phyloP scores from a whole-genome alignment of 2,888 invertebrate genomes.

The Epirrhoe tristata region DNA sequence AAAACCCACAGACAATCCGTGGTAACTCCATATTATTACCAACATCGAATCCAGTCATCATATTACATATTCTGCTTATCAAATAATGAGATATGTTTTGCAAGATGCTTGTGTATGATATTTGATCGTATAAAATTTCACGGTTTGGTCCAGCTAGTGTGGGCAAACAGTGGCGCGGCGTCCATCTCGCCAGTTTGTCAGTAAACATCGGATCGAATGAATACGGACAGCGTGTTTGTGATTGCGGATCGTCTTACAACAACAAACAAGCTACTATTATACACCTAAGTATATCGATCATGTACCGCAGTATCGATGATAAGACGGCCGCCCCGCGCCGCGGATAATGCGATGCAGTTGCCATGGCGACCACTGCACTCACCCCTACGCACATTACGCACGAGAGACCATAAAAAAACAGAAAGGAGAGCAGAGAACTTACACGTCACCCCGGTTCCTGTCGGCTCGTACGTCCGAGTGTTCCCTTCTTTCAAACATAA shows the following conservation, averaged over 20 bases:
- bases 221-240: slow-evolving; percentile 80
- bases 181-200: slow-evolving; percentile 79
- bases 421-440: slow-evolving; percentile 75
- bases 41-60: background rate
- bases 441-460: slow-evolving; percentile 81
- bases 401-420: slow-evolving; percentile 81
- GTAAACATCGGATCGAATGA: slow-evolving; percentile 80
- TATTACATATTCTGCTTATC: slow-evolving; percentile 6
- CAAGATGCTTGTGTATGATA: slow-evolving; percentile 39
- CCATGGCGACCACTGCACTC: slow-evolving; percentile 77
- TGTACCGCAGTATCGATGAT: slow-evolving; percentile 34
- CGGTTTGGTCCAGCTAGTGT: slow-evolving; percentile 60
- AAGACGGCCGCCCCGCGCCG: slow-evolving; percentile 48
- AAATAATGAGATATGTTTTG: slow-evolving; percentile 1
- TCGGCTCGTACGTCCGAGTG: slow-evolving; percentile 82
- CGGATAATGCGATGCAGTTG: slow-evolving; percentile 79
- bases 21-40: background rate
- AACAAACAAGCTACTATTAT: slow-evolving; percentile 65
- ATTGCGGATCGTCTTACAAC: slow-evolving; percentile 75
- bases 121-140: slow-evolving; percentile 70
- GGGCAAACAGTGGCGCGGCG: slow-evolving; percentile 72
- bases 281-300: slow-evolving; percentile 43
- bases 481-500: slow-evolving; percentile 86
- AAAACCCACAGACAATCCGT: too few species aligned
- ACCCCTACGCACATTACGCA: slow-evolving; percentile 68